Evolutionary conservation across 2,113 vertebrate species (phyloP).

Genomic region (Centropristis striata): DNA sequence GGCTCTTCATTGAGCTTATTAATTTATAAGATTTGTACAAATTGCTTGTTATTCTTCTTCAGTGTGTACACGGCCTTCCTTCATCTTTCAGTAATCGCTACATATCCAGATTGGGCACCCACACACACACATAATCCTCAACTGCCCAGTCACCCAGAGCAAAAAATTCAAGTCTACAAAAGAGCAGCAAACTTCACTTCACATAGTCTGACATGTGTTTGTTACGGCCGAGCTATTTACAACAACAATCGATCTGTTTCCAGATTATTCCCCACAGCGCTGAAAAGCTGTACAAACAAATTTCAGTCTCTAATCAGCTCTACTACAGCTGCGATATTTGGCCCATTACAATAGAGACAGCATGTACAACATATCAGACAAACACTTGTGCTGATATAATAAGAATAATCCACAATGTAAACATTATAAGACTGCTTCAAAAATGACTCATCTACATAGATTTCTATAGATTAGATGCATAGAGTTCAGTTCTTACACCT

Average conservation of each 20-base stretch:
- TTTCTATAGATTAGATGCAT: conserved; percentile 80
- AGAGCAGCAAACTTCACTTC: conserved; percentile 76
- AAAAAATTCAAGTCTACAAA: conserved; percentile 74
- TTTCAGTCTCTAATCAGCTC: conserved; percentile 39
- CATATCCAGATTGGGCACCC: conserved; percentile 56
- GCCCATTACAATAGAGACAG: conserved; percentile 67
- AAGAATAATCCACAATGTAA: conserved; percentile 82
- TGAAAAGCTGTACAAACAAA: conserved; percentile 45
- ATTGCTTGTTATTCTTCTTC: conserved; percentile 34
- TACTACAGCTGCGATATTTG: conserved; percentile 59
- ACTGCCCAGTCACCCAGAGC: conserved; percentile 41
- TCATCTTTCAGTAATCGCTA: conserved; percentile 53
- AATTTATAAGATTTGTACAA: conserved; percentile 6
- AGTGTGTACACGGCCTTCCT: conserved; percentile 43
- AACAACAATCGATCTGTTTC: conserved; percentile 1
- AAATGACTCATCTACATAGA: conserved; percentile 63
- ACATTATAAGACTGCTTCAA: conserved; percentile 79
- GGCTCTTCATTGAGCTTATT: neutral
- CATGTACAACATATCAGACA: conserved; percentile 71
- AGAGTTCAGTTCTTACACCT: conserved; percentile 78
- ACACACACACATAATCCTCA: conserved; percentile 7
- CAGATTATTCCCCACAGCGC: conserved; percentile 5
- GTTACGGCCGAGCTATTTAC: conserved; percentile 72
- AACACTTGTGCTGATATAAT: conserved; percentile 79
- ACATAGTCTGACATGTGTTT: conserved; percentile 56